Evolutionary conservation across 2,797 vertebrate genomes (phyloP), one percentile per base, ranked within the genome.

Genomic region (Macroramphosus scolopax): DNA sequence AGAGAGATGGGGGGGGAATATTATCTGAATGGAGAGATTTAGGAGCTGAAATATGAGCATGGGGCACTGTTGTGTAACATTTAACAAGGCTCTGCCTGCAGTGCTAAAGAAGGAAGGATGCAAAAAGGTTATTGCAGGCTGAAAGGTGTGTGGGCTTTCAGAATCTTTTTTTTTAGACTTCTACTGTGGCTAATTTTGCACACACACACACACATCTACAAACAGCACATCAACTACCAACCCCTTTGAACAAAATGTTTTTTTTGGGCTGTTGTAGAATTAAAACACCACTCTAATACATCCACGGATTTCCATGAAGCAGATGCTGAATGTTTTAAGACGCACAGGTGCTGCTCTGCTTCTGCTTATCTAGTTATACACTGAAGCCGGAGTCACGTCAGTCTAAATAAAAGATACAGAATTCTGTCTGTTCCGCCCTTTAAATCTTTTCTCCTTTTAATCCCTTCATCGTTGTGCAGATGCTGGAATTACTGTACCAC

Each of bases 91-190:
- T 64, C 39, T 48, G 20, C 49, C 38, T 63, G 39, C 44, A 39
- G 39, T 40, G 26, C 17, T 47, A 35, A 78, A 63, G 56, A 29
- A 46, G 35, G 40, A 57, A 52, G 51, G 45, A 55, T 64, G 53
- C 32, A 37, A 44, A 35, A 52, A 47, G 51, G 52, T 68, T 56
- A 64, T 11, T 43, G 68, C 57, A 30, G 51, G 48, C 39, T 55
- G 38, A 37, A 41, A 71, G 22, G 29, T 61, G 63, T 64, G 70
- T 80, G 58, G 61, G 69, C 36, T 53, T 64, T 49, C 37, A 45
- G 35, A n/a, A n/a, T n/a, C n/a, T n/a, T 31, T 51, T 46, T 77
- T 63, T 67, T 70, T 64, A 68, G 67, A 57, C 25, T 31, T 66
- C 29, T 43, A 31, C 61, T 39, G 32, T 28, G 38, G 26, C 28